phyloP scores from a whole-genome alignment of 2,888 invertebrate species.

The Seira sanloemensis region DNA sequence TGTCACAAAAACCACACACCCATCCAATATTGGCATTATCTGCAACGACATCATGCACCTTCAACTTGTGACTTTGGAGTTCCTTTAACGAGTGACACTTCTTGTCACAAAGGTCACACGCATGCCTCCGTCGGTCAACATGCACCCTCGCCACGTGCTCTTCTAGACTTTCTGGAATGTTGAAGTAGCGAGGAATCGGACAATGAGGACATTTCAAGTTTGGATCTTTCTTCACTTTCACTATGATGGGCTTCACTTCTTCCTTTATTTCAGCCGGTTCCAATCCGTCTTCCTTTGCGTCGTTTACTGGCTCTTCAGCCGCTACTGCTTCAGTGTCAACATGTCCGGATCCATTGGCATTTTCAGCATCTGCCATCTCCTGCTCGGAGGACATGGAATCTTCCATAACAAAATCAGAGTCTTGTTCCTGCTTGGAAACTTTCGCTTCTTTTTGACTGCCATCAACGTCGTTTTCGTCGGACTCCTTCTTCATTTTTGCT shows the following conservation, averaged over 20 bases:
- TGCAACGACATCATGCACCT: conserved; percentile 6
- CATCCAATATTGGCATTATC: background rate
- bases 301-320: conserved; percentile 5
- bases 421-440: background rate
- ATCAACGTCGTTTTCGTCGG: background rate
- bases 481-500: background rate
- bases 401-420: background rate
- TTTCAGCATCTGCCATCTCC: background rate
- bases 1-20: conserved; percentile 28
- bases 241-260: conserved; percentile 14
- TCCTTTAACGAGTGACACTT: conserved; percentile 25
- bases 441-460: conserved; percentile 1
- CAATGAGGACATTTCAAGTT: conserved; percentile 53
- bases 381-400: background rate
- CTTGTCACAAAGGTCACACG: conserved; percentile 17
- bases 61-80: background rate
- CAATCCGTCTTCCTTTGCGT: background rate
- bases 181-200: conserved; percentile 44
- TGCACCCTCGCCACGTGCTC: conserved; percentile 36
- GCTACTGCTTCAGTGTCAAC: background rate
- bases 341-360: background rate
- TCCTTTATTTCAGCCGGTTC: background rate
- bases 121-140: background rate
- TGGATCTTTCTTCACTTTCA: conserved; percentile 43
- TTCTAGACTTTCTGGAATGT: conserved; percentile 24